phyloP scores from a whole-genome alignment of 2,797 vertebrate genomes.

The Pterois miles region DNA sequence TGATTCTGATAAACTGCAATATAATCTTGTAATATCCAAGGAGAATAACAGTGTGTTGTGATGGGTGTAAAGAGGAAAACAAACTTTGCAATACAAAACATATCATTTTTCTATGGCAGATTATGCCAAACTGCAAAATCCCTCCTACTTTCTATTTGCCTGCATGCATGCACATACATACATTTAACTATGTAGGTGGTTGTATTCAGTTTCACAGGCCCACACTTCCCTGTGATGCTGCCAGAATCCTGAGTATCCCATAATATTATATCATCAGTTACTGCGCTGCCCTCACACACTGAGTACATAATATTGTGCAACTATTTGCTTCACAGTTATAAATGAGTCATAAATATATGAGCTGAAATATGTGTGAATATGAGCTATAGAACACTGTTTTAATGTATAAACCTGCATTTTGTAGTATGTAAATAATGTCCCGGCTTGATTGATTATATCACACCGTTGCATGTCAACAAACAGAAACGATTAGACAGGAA shows the following conservation, averaged over 20 bases:
- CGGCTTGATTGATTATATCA: not conserved
- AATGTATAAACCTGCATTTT: not conserved
- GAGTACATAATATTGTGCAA: not conserved
- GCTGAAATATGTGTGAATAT: not conserved
- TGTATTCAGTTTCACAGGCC: constrained; percentile 9
- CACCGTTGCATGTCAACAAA: not conserved
- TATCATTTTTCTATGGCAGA: not conserved
- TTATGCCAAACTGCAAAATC: constrained; percentile 1
- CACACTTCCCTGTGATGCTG: not conserved
- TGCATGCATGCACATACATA: not conserved
- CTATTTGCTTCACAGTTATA: not conserved
- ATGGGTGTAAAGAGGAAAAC: not conserved
- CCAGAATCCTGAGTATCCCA: constrained; percentile 3
- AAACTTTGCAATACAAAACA: not conserved
- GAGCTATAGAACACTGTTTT: not conserved
- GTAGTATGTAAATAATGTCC: not conserved
- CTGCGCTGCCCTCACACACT: constrained; percentile 4
- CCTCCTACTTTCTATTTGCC: not conserved
- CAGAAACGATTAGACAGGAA: not conserved
- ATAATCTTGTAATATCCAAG: not conserved
- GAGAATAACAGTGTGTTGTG: constrained; percentile 1
- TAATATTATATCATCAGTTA: constrained; percentile 14
- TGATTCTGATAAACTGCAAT: not conserved
- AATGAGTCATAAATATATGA: not conserved
- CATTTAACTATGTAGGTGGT: constrained; percentile 2